These are phyloP conservation scores for Hybognathus amarus DNA, from an alignment of 2,797 vertebrate species.

Conservation along the genomic window DNA sequence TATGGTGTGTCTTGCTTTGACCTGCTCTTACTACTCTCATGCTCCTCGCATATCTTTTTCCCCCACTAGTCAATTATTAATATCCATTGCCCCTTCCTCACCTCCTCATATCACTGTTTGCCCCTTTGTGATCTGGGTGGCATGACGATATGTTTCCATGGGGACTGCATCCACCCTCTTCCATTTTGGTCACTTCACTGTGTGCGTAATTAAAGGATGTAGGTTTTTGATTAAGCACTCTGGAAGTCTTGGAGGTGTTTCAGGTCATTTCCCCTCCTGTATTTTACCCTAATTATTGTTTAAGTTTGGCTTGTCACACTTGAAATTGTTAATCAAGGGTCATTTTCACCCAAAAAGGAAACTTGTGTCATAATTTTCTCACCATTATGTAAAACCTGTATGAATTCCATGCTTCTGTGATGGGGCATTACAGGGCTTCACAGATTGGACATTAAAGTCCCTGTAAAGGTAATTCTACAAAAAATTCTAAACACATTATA, in stretches of 20 bases:
- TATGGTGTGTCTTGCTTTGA: slow-evolving; percentile 25
- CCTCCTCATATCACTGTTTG: slow-evolving; percentile 20
- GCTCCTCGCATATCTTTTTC: background rate
- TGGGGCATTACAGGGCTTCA: too few relatives aligned
- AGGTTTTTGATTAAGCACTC: slow-evolving; percentile 24
- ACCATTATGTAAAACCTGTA: background rate
- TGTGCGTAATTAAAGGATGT: slow-evolving; percentile 11
- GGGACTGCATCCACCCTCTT: slow-evolving; percentile 12
- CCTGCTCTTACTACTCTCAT: background rate
- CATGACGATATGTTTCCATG: slow-evolving; percentile 36
- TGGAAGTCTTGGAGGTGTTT: slow-evolving; percentile 1
- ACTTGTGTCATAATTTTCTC: background rate
- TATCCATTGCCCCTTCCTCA: slow-evolving; percentile 24
- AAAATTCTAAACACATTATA: too few relatives aligned
- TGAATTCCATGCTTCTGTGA: background rate
- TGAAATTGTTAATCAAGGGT: background rate
- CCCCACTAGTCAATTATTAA: slow-evolving; percentile 22
- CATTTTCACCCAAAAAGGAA: background rate
- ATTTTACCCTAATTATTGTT: background rate
- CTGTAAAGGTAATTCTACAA: too few relatives aligned
- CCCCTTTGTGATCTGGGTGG: background rate
- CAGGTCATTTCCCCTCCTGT: background rate
- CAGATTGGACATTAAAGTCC: too few relatives aligned
- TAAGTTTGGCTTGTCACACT: background rate
- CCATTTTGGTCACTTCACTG: background rate